Evolutionary conservation across 2,113 vertebrate species (phyloP).

Genomic region (Thalassarche chlororhynchos): DNA sequence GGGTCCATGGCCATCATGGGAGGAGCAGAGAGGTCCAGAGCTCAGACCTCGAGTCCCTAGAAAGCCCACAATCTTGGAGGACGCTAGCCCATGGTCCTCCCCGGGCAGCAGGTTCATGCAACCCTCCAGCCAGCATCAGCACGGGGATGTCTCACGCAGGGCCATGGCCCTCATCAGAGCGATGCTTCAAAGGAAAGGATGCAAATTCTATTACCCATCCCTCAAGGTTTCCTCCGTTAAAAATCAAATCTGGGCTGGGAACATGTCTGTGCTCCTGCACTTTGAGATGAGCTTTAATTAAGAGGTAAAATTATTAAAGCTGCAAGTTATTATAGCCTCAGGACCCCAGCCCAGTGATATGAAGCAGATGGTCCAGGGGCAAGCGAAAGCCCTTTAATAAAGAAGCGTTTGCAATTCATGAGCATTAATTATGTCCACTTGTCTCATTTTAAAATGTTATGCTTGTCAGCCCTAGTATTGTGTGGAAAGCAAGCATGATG

Average conservation of each 20-base stretch:
- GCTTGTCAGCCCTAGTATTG: slow-evolving; percentile 80
- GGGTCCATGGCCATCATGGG: rapidly evolving
- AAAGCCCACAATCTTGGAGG: not conserved
- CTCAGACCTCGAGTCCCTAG: not conserved
- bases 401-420: slow-evolving; percentile 96
- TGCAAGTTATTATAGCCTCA: slow-evolving; percentile 86
- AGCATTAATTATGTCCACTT: slow-evolving; percentile 88
- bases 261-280: slow-evolving; percentile 13
- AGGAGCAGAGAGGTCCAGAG: not conserved
- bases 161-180: not conserved
- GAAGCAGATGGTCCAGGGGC: slow-evolving; percentile 90
- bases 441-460: slow-evolving; percentile 78
- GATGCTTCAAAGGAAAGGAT: not conserved
- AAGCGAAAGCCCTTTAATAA: slow-evolving; percentile 78
- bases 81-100: rapidly evolving
- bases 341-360: slow-evolving; percentile 78
- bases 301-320: slow-evolving; percentile 88
- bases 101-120: not conserved
- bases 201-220: slow-evolving; percentile 29
- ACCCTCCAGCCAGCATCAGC: not conserved
- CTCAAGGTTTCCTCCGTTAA: not conserved
- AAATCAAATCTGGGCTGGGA: slow-evolving; percentile 44
- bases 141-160: no score
- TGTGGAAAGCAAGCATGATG: slow-evolving; percentile 83
- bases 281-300: slow-evolving; percentile 77